These are phyloP conservation scores for Chrysotoxum bicinctum DNA, from an alignment of 2,888 invertebrate species.

Conservation along the genomic window DNA sequence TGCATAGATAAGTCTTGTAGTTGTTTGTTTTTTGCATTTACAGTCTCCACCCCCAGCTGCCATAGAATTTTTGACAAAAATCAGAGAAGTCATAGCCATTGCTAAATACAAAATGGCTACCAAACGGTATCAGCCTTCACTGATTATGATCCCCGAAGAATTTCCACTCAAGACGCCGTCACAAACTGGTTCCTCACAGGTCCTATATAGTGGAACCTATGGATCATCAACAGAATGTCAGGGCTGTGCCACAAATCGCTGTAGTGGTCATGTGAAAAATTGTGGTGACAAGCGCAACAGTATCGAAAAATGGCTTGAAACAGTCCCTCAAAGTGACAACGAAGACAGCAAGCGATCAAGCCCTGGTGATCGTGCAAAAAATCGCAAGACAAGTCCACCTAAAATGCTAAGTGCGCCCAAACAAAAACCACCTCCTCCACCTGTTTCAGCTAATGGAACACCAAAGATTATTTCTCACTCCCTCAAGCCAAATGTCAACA, in stretches of 20 bases:
- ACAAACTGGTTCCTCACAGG: constrained; percentile 83
- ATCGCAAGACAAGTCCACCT: constrained; percentile 62
- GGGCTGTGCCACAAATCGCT: constrained; percentile 76
- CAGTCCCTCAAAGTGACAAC: constrained; percentile 83
- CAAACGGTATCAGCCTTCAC: constrained; percentile 90
- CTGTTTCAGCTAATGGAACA: constrained; percentile 57
- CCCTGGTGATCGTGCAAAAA: constrained; percentile 42
- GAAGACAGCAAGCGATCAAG: constrained; percentile 37
- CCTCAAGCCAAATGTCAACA: constrained; percentile 47
- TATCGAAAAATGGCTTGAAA: constrained; percentile 89
- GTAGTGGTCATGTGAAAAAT: constrained; percentile 78
- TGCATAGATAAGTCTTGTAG: background rate
- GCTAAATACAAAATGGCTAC: constrained; percentile 94
- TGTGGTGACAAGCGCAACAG: constrained; percentile 88
- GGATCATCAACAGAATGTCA: constrained; percentile 73
- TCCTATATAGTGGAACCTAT: constrained; percentile 79
- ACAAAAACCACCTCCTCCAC: constrained; percentile 80
- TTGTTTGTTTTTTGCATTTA: constrained; percentile 75
- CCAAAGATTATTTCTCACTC: constrained; percentile 69
- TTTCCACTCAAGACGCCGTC: constrained; percentile 75
- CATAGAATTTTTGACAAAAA: constrained; percentile 92
- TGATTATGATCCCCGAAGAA: constrained; percentile 92
- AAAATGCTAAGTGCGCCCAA: constrained; percentile 78
- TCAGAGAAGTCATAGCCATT: constrained; percentile 93
- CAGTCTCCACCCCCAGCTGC: constrained; percentile 95